A percentile compares a stretch with the other conserved stretches of the same genome.
These are phyloP conservation scores for Apoda limacodes DNA, from an alignment of 2,888 invertebrate genomes.

Conservation along the genomic window DNA sequence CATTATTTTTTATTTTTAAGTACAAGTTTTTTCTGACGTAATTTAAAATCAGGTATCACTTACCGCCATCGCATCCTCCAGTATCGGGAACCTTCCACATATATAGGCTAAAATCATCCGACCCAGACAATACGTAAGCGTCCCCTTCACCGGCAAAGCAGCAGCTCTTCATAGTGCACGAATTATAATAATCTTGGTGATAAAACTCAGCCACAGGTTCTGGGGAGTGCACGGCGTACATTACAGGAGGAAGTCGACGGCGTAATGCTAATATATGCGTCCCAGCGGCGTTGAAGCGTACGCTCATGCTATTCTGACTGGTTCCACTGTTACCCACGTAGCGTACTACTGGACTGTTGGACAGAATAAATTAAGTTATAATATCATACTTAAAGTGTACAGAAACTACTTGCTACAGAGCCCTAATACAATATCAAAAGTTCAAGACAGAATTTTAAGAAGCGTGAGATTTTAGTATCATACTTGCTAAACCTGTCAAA, in stretches of 20 bases:
- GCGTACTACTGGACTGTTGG: conserved; percentile 74
- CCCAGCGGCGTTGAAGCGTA: conserved; percentile 87
- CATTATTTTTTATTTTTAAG: no score
- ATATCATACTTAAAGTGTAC: not conserved
- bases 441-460: no score
- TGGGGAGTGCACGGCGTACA: conserved; percentile 78
- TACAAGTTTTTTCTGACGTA: no score
- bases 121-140: conserved; percentile 91
- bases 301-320: conserved; percentile 88
- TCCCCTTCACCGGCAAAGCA: conserved; percentile 92
- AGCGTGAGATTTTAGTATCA: no score
- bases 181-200: conserved; percentile 92
- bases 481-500: no score
- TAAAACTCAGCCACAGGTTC: conserved; percentile 87
- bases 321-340: conserved; percentile 74
- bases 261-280: conserved; percentile 83
- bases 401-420: not conserved
- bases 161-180: conserved; percentile 97
- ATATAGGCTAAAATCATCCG: conserved; percentile 95
- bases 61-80: no score
- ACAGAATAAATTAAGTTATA: conserved; percentile 1
- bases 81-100: conserved; percentile 90
- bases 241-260: conserved; percentile 86
- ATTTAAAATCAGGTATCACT: no score
- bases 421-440: not conserved